Base-by-base conservation (phyloP, 2,888 invertebrate species). In the Phaonia tiefii region DNA sequence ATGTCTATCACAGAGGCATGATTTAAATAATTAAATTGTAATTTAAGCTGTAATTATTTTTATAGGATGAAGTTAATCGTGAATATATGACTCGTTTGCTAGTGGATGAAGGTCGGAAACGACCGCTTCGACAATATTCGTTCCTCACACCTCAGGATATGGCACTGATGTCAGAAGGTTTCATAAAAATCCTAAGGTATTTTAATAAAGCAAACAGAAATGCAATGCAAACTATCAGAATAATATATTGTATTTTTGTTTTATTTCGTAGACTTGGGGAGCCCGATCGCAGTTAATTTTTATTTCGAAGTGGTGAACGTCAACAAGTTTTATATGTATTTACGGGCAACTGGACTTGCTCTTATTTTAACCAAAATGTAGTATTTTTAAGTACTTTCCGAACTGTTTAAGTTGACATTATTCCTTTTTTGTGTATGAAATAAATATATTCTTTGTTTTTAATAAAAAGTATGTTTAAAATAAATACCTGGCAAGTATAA, bases 141-240 rank as follows among this genome's bases (percentile, higher is more conserved):
- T 97, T 98, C 90, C 93, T 98, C 26, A 97, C 98, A 56, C 98
- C 98, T 37, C 94, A 96, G 88, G 95, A 96, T 89, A 93, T 95
- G 13, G 93, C 94, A 74, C 89, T 92, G 72, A 90, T 87, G 65
- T 90, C 92, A 2, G 90, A 91, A 51, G 91, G 92, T 13, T 91
- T 90, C 54, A 89, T 94, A 82, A 92, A 91, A 82, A 93, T 95
- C 85, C 93, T 94, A 86, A 89, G 92, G 94, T 94, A 89, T 85
- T 88, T 11, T 25, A 20, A 7, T 42, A 25, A 54, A 54, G 20
- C 22, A 10, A n/a, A n/a, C n/a, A n/a, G n/a, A n/a, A n/a, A n/a
- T n/a, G n/a, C n/a, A n/a, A n/a, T n/a, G n/a, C n/a, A n/a, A n/a
- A n/a, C n/a, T n/a, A n/a, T n/a, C n/a, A n/a, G 22, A 1, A 54